Evolutionary conservation across 2,888 invertebrate species (phyloP).

Genomic region (Phyllotreta cruciferae): DNA sequence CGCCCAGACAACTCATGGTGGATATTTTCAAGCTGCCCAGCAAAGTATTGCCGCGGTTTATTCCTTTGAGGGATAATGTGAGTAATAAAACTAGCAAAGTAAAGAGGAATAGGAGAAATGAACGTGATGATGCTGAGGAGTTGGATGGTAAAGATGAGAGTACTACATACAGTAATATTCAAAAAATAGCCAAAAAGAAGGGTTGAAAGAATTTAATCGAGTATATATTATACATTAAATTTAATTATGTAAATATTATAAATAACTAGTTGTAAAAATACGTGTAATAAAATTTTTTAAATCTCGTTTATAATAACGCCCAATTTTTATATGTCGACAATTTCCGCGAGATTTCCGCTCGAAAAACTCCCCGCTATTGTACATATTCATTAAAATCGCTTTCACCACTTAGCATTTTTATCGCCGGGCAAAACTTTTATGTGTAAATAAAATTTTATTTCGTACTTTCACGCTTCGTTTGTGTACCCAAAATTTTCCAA

Average conservation of each 20-base stretch:
- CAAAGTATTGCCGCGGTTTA: slow-evolving; percentile 24
- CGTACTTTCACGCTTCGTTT: too few relatives aligned
- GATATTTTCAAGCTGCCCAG: slow-evolving; percentile 36
- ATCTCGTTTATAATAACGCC: too few relatives aligned
- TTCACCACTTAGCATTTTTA: too few relatives aligned
- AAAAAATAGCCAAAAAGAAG: slow-evolving; percentile 30
- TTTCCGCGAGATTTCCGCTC: too few relatives aligned
- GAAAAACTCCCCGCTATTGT: too few relatives aligned
- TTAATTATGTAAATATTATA: not conserved
- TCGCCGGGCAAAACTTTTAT: too few relatives aligned
- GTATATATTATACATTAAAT: not conserved
- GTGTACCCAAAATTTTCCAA: too few relatives aligned
- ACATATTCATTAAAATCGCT: too few relatives aligned
- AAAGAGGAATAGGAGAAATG: slow-evolving; percentile 31
- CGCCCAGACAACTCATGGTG: slow-evolving; percentile 38
- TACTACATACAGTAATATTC: slow-evolving; percentile 26
- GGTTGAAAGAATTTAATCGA: not conserved
- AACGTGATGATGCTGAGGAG: slow-evolving; percentile 1
- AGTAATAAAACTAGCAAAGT: not conserved
- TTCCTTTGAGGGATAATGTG: slow-evolving; percentile 31
- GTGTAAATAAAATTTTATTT: too few relatives aligned
- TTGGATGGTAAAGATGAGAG: not conserved
- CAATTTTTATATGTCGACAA: too few relatives aligned
- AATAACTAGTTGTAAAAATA: too few relatives aligned
- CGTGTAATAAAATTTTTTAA: too few relatives aligned